Evolutionary conservation across 2,797 vertebrate species (phyloP).

Genomic region (Poecilia gillii): DNA sequence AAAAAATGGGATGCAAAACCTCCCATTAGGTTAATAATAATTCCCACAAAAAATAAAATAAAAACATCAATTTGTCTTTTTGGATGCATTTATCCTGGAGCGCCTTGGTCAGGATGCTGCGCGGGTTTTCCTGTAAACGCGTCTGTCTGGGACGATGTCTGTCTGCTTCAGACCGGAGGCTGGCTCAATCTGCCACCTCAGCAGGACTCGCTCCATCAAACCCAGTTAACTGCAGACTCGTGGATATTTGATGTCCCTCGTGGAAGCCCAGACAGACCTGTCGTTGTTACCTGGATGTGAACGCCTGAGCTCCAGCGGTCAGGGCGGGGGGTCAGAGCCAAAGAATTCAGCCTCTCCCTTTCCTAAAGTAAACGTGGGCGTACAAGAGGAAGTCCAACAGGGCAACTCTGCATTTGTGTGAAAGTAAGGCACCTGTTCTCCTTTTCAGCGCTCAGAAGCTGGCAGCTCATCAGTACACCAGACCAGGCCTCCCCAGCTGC

Average conservation of each 20-base stretch:
- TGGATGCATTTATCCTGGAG: constrained; percentile 16
- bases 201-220: constrained; percentile 41
- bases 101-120: neutral
- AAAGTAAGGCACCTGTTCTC: constrained; percentile 70
- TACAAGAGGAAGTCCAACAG: constrained; percentile 50
- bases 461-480: constrained; percentile 63
- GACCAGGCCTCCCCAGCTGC: constrained; percentile 69
- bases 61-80: constrained; percentile 5
- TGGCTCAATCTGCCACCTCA: constrained; percentile 53
- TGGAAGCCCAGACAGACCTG: constrained; percentile 56
- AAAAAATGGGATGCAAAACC: constrained; percentile 40
- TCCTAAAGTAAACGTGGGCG: constrained; percentile 56
- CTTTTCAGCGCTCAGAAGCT: constrained; percentile 64
- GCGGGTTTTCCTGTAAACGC: constrained; percentile 15
- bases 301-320: constrained; percentile 62
- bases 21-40: constrained; percentile 50
- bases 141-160: constrained; percentile 39
- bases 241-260: constrained; percentile 68
- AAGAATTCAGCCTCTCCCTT: constrained; percentile 69
- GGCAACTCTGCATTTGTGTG: constrained; percentile 29
- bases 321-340: constrained; percentile 4
- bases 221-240: constrained; percentile 55
- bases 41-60: constrained; percentile 7
- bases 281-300: constrained; percentile 70
- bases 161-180: constrained; percentile 43